These are phyloP conservation scores for Drosophila demipolita DNA, from an alignment of 2,888 invertebrate genomes.

Conservation along the genomic window DNA sequence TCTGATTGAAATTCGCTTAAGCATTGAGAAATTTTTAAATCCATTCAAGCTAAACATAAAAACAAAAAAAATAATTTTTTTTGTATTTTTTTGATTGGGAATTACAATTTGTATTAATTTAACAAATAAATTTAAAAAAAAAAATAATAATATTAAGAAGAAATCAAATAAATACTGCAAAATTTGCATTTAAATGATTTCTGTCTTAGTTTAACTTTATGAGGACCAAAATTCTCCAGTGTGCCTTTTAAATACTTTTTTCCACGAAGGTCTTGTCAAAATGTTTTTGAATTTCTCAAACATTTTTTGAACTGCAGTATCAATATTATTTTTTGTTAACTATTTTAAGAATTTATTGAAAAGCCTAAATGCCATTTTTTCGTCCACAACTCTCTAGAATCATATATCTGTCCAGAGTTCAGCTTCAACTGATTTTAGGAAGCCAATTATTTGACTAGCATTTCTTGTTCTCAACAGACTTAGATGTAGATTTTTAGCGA, in stretches of 20 bases:
- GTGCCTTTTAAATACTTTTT: neutral
- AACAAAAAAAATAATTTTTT: neutral
- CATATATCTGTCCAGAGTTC: neutral
- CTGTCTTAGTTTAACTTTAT: neutral
- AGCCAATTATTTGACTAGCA: neutral
- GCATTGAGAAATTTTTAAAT: slow-evolving; percentile 11
- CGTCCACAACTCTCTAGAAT: neutral
- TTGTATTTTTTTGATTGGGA: neutral
- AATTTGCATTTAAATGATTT: neutral
- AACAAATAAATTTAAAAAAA: neutral
- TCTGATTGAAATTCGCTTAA: slow-evolving; percentile 33
- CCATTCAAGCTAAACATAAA: slow-evolving; percentile 12
- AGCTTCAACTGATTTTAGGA: neutral
- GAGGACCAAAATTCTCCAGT: neutral
- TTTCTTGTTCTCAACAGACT: neutral
- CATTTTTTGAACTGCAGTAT: neutral
- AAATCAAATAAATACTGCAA: too few species aligned
- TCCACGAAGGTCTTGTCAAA: neutral
- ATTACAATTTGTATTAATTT: neutral
- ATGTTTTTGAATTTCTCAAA: neutral
- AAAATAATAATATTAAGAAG: too few species aligned
- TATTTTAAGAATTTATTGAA: neutral
- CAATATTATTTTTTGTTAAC: neutral
- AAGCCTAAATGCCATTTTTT: neutral
- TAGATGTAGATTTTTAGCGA: neutral